Conservation (phyloP, 2,113 vertebrate genomes). For the Amblyopsis rosae region DNA sequence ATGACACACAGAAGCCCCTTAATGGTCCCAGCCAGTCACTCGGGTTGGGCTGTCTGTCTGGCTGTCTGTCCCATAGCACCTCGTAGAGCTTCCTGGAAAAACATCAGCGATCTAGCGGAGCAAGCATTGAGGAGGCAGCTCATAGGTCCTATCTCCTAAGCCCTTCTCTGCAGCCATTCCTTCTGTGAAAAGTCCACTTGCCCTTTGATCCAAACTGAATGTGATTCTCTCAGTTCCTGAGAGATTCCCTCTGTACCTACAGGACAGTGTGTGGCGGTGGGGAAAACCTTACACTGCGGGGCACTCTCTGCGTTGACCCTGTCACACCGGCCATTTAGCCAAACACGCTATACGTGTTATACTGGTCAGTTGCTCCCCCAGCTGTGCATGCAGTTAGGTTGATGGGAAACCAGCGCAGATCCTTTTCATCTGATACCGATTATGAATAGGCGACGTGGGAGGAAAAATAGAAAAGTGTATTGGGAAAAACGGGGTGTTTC, state of each 20-base stretch:
- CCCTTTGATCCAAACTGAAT: no score
- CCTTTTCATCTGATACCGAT: constrained; percentile 58
- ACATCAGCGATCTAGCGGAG: constrained; percentile 46
- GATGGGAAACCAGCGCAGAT: constrained; percentile 31
- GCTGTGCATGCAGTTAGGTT: constrained; percentile 30
- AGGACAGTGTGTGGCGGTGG: neutral
- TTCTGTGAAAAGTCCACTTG: no score
- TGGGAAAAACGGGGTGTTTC: constrained; percentile 17
- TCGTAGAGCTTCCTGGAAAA: constrained; percentile 52
- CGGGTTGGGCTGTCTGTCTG: constrained; percentile 46
- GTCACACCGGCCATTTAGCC: constrained; percentile 1
- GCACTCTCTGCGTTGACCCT: neutral
- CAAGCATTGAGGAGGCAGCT: constrained; percentile 39
- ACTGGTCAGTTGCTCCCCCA: constrained; percentile 28
- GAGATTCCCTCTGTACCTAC: neutral
- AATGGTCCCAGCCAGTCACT: constrained; percentile 11
- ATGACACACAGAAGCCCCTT: neutral
- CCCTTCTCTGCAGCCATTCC: neutral
- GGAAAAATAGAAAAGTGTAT: constrained; percentile 18
- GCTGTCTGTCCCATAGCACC: constrained; percentile 25
- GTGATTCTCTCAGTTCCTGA: no score
- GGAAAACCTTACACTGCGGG: constrained; percentile 2
- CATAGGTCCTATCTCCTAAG: constrained; percentile 36
- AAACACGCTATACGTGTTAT: constrained; percentile 15
- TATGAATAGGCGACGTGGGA: constrained; percentile 41